Evolutionary conservation across 23 tunicate genomes (phyloP).

Genomic region (Styela clava): DNA sequence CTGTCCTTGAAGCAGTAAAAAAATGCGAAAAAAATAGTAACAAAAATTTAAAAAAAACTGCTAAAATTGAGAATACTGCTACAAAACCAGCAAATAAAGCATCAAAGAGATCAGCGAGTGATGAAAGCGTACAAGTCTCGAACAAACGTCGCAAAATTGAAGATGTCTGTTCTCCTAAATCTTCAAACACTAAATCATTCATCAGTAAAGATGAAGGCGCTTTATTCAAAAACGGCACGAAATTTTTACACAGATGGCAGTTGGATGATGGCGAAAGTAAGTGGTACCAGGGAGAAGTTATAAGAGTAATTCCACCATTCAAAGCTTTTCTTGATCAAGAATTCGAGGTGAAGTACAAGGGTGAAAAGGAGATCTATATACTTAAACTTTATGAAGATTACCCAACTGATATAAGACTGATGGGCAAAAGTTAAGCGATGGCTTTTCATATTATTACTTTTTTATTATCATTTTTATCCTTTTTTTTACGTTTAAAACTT

Average conservation of each 20-base stretch:
- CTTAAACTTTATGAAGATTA: conserved; percentile 67
- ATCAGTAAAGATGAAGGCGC: conserved; percentile 1
- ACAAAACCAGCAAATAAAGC: background rate
- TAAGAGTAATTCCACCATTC: conserved; percentile 7
- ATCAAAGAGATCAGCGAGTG: background rate
- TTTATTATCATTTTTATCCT: no score
- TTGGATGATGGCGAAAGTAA: conserved; percentile 49
- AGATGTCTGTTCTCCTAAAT: background rate
- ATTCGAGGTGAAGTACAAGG: conserved; percentile 67
- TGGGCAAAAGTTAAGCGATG: no score
- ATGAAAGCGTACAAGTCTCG: background rate
- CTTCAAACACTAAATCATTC: background rate
- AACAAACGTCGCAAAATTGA: background rate
- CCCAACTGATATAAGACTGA: conserved; percentile 74
- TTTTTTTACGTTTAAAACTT: no score
- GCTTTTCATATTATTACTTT: no score
- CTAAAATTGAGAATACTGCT: background rate
- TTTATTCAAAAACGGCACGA: conserved; percentile 41
- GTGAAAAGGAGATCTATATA: conserved; percentile 51
- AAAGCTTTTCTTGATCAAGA: conserved; percentile 27
- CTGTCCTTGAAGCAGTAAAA: background rate
- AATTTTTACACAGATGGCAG: conserved; percentile 82
- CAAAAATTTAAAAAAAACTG: background rate
- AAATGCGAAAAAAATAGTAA: conserved; percentile 2
- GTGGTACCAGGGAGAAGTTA: conserved; percentile 69